Evolutionary conservation across 1,140 invertebrate genomes (phyloP).

Genomic region (Nautilus pompilius): DNA sequence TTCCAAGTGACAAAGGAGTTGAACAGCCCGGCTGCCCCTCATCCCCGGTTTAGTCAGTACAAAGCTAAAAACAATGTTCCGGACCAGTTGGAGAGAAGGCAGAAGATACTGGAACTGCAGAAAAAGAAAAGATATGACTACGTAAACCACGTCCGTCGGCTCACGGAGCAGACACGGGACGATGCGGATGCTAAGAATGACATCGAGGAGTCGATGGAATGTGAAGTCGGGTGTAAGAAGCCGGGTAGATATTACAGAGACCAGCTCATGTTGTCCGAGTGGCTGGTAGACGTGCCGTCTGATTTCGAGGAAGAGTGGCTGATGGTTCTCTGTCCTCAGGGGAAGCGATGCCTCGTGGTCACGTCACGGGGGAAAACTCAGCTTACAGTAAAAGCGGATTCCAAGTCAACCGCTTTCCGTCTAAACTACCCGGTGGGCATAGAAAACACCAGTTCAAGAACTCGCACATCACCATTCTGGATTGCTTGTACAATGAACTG

Average conservation of each 20-base stretch:
- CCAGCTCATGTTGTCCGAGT: conserved; percentile 81
- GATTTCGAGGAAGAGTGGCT: conserved; percentile 72
- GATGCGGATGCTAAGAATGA: conserved; percentile 26
- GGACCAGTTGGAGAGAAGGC: conserved; percentile 43
- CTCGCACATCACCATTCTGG: conserved; percentile 63
- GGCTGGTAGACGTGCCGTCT: conserved; percentile 80
- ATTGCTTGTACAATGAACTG: conserved; percentile 72
- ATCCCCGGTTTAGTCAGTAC: conserved; percentile 50
- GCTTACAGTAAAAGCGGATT: conserved; percentile 70
- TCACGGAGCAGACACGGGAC: conserved; percentile 42
- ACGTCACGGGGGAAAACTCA: conserved; percentile 71
- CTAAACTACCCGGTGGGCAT: conserved; percentile 74
- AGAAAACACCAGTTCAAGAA: conserved; percentile 7
- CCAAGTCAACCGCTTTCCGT: conserved; percentile 62
- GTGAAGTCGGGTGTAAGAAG: conserved; percentile 21
- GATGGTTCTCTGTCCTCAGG: conserved; percentile 79
- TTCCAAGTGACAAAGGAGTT: conserved; percentile 38
- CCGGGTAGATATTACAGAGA: conserved; percentile 47
- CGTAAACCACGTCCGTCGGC: conserved; percentile 38
- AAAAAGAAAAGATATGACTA: conserved; percentile 52
- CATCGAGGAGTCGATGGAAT: conserved; percentile 24
- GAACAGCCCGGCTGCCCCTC: conserved; percentile 40
- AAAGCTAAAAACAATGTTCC: conserved; percentile 33
- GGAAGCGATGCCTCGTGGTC: conserved; percentile 73
- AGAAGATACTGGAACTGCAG: conserved; percentile 41